Evolutionary conservation across 1,140 invertebrate genomes (phyloP), one percentile per base, ranked within the genome.

Genomic region (Trialeurodes vaporariorum): DNA sequence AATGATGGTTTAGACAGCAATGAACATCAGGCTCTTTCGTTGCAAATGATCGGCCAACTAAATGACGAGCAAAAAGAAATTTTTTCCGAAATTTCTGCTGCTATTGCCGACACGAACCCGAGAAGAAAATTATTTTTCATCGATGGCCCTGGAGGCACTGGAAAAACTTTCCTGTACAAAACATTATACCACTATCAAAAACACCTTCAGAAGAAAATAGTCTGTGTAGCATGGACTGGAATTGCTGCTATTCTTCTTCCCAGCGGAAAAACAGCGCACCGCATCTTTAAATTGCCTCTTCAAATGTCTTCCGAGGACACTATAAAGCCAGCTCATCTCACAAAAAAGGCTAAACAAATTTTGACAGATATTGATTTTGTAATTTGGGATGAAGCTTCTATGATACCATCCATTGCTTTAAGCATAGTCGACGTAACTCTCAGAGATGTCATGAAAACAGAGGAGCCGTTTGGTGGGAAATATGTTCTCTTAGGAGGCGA

Each of bases 131-230:
- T 66, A 13, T 73, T 71, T 68, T 77, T 75, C 66, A 27, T 76
- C 2, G 72, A 75, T 68, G 74, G 72, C 13, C 74, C 75, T 26
- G 76, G 75, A 25, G 75, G 76, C 22, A 75, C 73, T 26, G 72
- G 73, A 22, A 75, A 77, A n/a, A 72, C 64, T 0, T 69, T 64
- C 26, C 21, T 67, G 2, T 69, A 69, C 23, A 75, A 70, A 60
- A 61, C 60, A 1, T 25, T 76, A 22, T 68, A 73, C 12, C 26
- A 69, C 59, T 24, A 68, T 24, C 12, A 73, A 0, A 62, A 49
- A 12, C 25, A 34, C 59, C 2, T 64, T 17, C 27, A 68, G 62
- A 22, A 60, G 0, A 61, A 22, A 59, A 67, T 62, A 60, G 62
- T 70, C 27, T 23, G 61, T n/a, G 68, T 73, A n/a, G 74, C 73